phyloP scores from a whole-genome alignment of 2,888 invertebrate species.

The Diadegma fenestrale region DNA sequence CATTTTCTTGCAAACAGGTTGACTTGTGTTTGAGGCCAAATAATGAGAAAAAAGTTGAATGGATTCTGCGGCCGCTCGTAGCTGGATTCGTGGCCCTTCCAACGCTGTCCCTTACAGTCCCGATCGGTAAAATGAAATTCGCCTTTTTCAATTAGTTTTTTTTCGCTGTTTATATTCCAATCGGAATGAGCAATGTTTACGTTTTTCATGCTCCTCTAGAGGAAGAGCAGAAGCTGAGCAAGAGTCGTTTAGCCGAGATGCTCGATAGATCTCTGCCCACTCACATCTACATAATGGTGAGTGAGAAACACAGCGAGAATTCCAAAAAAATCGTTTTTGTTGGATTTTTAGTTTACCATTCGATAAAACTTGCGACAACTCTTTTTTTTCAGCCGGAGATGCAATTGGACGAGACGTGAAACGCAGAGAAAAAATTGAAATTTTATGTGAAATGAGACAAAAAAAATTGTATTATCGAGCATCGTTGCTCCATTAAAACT shows the following conservation, averaged over 20 bases:
- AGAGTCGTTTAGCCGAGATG: slow-evolving; percentile 86
- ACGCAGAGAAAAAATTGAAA: slow-evolving; percentile 37
- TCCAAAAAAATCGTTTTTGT: background rate
- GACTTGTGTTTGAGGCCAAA: slow-evolving; percentile 86
- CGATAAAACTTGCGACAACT: background rate
- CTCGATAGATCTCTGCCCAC: slow-evolving; percentile 88
- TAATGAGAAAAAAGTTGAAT: slow-evolving; percentile 88
- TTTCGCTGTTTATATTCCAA: slow-evolving; percentile 10
- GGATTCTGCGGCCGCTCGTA: slow-evolving; percentile 91
- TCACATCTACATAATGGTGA: slow-evolving; percentile 89
- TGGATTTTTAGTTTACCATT: background rate
- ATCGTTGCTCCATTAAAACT: slow-evolving; percentile 1
- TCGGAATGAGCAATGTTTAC: background rate
- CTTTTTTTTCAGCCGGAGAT: slow-evolving; percentile 79
- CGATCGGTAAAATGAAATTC: slow-evolving; percentile 77
- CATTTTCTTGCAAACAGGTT: slow-evolving; percentile 77
- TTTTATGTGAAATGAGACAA: background rate
- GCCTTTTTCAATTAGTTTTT: background rate
- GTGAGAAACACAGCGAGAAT: slow-evolving; percentile 53
- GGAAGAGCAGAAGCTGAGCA: slow-evolving; percentile 83
- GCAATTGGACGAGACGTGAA: slow-evolving; percentile 77
- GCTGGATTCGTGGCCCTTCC: slow-evolving; percentile 88
- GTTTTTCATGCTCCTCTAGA: slow-evolving; percentile 72
- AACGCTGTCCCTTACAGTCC: slow-evolving; percentile 85
- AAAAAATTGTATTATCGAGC: slow-evolving; percentile 70